Percentiles rank a stretch among this genome's conserved stretches.
Evolutionary conservation across 2,113 vertebrate genomes (phyloP).

Genomic region (Vidua macroura): DNA sequence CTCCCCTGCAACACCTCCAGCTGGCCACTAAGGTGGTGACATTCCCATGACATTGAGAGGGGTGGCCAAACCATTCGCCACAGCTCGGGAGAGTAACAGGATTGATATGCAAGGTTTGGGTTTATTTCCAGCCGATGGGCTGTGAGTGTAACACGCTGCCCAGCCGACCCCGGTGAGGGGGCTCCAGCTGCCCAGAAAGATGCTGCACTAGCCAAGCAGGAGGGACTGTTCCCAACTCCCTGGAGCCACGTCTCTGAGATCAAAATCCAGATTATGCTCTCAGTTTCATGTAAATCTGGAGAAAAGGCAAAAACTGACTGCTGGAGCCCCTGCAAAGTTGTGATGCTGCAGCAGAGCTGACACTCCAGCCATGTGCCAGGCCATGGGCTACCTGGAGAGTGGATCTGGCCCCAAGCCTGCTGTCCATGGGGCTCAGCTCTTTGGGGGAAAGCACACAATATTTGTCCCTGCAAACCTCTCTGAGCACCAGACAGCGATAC

Average conservation of each 20-base stretch:
- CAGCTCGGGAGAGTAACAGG: conserved; percentile 30
- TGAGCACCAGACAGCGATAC: neutral
- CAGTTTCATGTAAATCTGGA: neutral
- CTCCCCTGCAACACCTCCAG: neutral
- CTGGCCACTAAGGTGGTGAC: neutral
- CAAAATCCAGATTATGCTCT: neutral
- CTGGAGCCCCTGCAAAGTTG: neutral
- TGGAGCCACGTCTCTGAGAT: neutral
- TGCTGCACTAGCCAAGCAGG: neutral
- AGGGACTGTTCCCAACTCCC: neutral
- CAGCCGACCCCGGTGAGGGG: fast-evolving
- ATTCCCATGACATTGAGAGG: conserved; percentile 39
- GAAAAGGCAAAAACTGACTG: neutral
- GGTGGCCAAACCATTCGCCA: conserved; percentile 35
- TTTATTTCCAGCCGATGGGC: conserved; percentile 25
- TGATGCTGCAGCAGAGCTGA: neutral
- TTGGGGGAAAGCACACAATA: neutral
- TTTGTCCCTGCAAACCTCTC: neutral
- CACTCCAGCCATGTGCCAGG: fast-evolving
- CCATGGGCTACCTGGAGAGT: fast-evolving
- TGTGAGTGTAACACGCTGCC: neutral
- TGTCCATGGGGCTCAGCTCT: neutral
- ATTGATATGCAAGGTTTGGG: conserved; percentile 29
- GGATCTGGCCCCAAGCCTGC: neutral
- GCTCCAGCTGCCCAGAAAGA: neutral